phyloP scores from a whole-genome alignment of 1,140 invertebrate genomes.

The Lucilia sericata region DNA sequence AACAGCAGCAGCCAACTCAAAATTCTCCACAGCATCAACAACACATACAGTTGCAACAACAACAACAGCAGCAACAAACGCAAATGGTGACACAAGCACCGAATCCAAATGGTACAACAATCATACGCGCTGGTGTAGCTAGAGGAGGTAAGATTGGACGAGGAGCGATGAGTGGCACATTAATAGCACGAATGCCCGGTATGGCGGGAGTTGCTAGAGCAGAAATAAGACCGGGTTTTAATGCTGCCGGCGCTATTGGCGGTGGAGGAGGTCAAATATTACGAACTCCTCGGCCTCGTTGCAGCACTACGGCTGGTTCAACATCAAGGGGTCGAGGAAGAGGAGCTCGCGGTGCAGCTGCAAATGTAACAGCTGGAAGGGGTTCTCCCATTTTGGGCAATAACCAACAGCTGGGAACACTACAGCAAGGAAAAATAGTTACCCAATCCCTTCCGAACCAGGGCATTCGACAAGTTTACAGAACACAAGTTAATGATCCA shows the following conservation, averaged over 20 bases:
- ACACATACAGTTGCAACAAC: constrained; percentile 54
- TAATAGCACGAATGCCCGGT: constrained; percentile 45
- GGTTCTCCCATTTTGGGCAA: constrained; percentile 47
- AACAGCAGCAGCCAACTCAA: constrained; percentile 50
- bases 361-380: constrained; percentile 33
- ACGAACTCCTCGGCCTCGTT: constrained; percentile 36
- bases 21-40: constrained; percentile 53
- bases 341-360: constrained; percentile 32
- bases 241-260: constrained; percentile 52
- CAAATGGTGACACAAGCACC: constrained; percentile 47
- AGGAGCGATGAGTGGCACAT: constrained; percentile 38
- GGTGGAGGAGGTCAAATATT: constrained; percentile 25
- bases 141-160: constrained; percentile 45
- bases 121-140: constrained; percentile 40
- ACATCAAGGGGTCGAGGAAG: constrained; percentile 24
- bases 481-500: constrained; percentile 47
- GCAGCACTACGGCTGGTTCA: constrained; percentile 23
- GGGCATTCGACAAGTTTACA: constrained; percentile 27
- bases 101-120: constrained; percentile 46
- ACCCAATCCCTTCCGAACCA: not conserved
- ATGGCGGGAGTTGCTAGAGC: not conserved
- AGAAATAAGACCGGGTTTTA: constrained; percentile 48
- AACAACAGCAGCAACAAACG: constrained; percentile 60
- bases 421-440: constrained; percentile 46
- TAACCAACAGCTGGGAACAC: constrained; percentile 52